phyloP scores from a whole-genome alignment of 2,888 invertebrate species.

The Dicroscelio sp. region DNA sequence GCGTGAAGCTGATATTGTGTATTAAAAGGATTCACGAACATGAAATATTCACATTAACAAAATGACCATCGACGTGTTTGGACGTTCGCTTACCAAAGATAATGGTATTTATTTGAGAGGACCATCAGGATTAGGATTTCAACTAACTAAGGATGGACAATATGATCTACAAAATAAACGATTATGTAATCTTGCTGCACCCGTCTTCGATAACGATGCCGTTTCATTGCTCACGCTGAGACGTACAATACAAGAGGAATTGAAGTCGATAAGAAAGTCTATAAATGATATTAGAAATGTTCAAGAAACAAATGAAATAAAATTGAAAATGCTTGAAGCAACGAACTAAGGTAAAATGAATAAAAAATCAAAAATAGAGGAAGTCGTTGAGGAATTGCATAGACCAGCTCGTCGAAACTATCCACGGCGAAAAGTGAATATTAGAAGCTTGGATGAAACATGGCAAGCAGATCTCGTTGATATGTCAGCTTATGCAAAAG shows the following conservation, averaged over 20 bases:
- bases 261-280: not conserved
- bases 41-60: not conserved
- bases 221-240: not conserved
- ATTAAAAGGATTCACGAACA: constrained; percentile 52
- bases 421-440: constrained; percentile 87
- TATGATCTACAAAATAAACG: constrained; percentile 34
- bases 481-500: constrained; percentile 57
- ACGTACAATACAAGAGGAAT: not conserved
- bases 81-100: not conserved
- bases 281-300: not conserved
- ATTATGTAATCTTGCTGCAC: constrained; percentile 14
- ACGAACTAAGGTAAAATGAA: too few relatives aligned
- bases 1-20: too few relatives aligned
- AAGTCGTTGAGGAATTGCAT: constrained; percentile 89
- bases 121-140: constrained; percentile 24
- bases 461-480: constrained; percentile 77
- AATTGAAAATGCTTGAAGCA: constrained; percentile 14
- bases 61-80: constrained; percentile 43
- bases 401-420: constrained; percentile 84
- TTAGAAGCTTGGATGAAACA: constrained; percentile 88
- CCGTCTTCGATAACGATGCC: constrained; percentile 17
- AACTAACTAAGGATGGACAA: constrained; percentile 17
- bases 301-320: not conserved
- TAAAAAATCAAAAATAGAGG: not conserved
- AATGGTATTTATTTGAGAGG: not conserved